Evolutionary conservation across 2,888 invertebrate species (phyloP).

Genomic region (Idaea aversata): DNA sequence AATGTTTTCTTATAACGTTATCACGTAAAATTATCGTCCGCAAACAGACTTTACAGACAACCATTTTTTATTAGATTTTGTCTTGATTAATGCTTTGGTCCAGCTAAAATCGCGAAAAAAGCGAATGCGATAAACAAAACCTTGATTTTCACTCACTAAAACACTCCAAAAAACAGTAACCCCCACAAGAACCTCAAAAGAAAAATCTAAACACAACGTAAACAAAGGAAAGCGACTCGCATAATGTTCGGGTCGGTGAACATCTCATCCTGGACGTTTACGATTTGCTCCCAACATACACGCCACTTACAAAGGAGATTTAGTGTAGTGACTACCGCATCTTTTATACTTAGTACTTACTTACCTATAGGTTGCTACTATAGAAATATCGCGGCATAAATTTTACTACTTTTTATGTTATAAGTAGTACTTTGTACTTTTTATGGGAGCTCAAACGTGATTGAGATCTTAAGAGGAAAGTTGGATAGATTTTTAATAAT

Average conservation of each 20-base stretch:
- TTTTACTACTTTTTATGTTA: not conserved
- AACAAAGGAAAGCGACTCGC: not conserved
- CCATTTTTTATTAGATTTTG: no score
- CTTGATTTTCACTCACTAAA: not conserved
- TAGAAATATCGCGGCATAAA: not conserved
- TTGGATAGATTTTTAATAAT: no score
- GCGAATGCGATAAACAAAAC: not conserved
- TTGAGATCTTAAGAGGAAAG: no score
- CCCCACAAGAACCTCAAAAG: not conserved
- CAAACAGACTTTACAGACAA: no score
- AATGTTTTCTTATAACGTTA: no score
- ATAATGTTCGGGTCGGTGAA: conserved; percentile 3
- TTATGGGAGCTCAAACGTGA: not conserved
- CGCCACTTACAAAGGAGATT: conserved; percentile 73
- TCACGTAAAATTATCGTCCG: no score
- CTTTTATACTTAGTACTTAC: conserved; percentile 16
- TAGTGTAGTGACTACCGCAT: conserved; percentile 54
- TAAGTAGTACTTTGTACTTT: not conserved
- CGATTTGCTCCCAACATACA: conserved; percentile 70
- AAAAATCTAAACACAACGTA: conserved; percentile 9
- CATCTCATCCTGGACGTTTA: conserved; percentile 57
- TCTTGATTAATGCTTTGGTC: not conserved
- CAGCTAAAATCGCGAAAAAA: not conserved
- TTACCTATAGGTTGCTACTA: not conserved
- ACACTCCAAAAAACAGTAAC: not conserved